These are phyloP conservation scores for Chromobotia macracanthus DNA, from an alignment of 2,797 vertebrate genomes.

Conservation along the genomic window DNA sequence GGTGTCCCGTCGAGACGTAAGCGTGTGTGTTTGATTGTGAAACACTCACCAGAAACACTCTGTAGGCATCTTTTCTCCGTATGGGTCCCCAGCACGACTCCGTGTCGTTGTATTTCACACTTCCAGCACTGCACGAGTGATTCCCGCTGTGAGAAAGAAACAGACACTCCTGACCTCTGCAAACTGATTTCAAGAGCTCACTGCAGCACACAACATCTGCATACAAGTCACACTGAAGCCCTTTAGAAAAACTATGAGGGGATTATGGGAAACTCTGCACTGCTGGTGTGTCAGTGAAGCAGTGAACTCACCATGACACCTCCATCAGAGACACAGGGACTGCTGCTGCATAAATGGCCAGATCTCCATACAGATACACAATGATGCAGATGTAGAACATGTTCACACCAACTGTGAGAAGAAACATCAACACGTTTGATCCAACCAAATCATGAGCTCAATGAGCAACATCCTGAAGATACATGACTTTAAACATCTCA, in stretches of 20 bases:
- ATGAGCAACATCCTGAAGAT: not conserved
- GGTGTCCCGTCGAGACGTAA: not conserved
- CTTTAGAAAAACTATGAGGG: not conserved
- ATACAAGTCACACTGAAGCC: not conserved
- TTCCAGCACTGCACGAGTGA: conserved; percentile 85
- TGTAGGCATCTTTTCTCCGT: conserved; percentile 88
- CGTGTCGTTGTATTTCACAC: conserved; percentile 88
- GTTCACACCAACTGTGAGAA: conserved; percentile 89
- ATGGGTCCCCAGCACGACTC: conserved; percentile 92
- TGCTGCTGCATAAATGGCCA: conserved; percentile 97
- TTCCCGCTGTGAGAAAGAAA: conserved; percentile 76
- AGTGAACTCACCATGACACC: conserved; percentile 89
- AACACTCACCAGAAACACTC: conserved; percentile 90
- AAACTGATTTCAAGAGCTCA: not conserved
- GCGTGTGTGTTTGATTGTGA: conserved; percentile 14
- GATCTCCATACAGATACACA: conserved; percentile 94
- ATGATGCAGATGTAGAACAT: conserved; percentile 99
- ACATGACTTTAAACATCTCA: not conserved
- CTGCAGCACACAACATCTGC: not conserved
- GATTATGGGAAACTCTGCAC: not conserved
- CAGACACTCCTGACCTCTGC: conserved; percentile 17
- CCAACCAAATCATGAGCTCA: not conserved
- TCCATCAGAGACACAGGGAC: conserved; percentile 96
- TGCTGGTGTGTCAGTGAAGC: not conserved
- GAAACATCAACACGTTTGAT: not conserved